phyloP scores from a whole-genome alignment of 2,797 vertebrate species.

The Mus spretus region DNA sequence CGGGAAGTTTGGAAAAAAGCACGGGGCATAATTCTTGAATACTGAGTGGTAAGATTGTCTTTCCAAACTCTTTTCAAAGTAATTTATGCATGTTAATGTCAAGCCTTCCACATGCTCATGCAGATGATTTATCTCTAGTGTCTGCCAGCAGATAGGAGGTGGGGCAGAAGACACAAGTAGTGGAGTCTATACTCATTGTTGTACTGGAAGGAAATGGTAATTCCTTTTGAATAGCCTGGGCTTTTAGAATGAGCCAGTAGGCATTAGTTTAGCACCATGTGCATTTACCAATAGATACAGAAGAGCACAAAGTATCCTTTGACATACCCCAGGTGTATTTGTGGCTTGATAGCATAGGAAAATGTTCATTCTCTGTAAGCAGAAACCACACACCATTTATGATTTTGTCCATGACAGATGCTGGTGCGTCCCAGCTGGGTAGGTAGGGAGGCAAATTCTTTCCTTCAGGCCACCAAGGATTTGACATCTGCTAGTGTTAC shows the following conservation, averaged over 20 bases:
- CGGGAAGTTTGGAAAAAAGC: constrained; percentile 76
- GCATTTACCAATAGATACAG: not conserved
- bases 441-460: not conserved
- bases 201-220: constrained; percentile 22
- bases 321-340: not conserved
- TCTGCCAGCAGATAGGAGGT: constrained; percentile 59
- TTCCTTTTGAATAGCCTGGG: constrained; percentile 25
- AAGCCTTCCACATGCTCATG: constrained; percentile 47
- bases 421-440: not conserved
- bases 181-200: constrained; percentile 1
- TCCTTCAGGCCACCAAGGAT: constrained; percentile 25
- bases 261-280: not conserved
- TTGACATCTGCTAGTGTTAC: not conserved
- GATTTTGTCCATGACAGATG: not conserved
- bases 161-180: not conserved
- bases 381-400: not conserved
- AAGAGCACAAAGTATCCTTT: not conserved
- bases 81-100: constrained; percentile 67
- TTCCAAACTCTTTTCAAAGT: constrained; percentile 70
- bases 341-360: not conserved
- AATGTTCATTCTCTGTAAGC: not conserved
- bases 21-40: constrained; percentile 73
- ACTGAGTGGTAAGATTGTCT: constrained; percentile 69
- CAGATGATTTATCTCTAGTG: constrained; percentile 47
- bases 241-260: constrained; percentile 14